Evolutionary conservation across 2,888 invertebrate species (phyloP).

Genomic region (Rhogogaster chlorosoma): DNA sequence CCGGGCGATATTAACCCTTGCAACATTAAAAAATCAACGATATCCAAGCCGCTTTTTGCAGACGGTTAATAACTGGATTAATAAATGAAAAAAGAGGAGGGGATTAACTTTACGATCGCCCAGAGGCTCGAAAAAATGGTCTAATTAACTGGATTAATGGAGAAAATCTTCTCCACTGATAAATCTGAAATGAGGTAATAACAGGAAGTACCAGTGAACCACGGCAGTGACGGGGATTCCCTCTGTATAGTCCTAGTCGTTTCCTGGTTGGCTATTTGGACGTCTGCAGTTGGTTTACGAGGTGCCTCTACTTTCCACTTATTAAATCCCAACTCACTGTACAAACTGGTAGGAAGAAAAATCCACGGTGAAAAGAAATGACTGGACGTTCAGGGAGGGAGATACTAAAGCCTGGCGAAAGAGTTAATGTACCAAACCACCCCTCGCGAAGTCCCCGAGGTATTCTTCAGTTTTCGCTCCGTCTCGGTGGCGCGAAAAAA

Average conservation of each 20-base stretch:
- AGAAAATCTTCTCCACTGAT: neutral
- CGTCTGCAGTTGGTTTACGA: conserved; percentile 47
- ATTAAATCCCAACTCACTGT: conserved; percentile 47
- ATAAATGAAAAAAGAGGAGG: neutral
- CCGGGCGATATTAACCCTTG: neutral
- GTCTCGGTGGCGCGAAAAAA: conserved; percentile 1
- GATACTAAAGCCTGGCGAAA: conserved; percentile 7
- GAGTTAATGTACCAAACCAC: conserved; percentile 30
- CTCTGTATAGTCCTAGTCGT: neutral
- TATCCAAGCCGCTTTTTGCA: neutral
- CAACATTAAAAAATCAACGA: neutral
- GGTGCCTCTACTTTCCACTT: conserved; percentile 42
- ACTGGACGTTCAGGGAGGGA: conserved; percentile 11
- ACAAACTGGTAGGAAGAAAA: conserved; percentile 2
- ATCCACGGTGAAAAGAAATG: neutral
- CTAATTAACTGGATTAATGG: conserved; percentile 17
- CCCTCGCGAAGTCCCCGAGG: neutral
- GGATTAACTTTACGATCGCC: neutral
- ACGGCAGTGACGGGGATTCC: conserved; percentile 13
- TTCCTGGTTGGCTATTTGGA: conserved; percentile 21
- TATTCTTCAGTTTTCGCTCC: conserved; percentile 20
- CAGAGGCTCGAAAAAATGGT: neutral
- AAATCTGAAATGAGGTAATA: conserved; percentile 41
- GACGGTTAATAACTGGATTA: neutral
- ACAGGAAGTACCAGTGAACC: conserved; percentile 7